Percentiles rank a stretch among this genome's conserved stretches.
phyloP scores from a whole-genome alignment of 2,888 invertebrate species.

The Oasisia sp. region DNA sequence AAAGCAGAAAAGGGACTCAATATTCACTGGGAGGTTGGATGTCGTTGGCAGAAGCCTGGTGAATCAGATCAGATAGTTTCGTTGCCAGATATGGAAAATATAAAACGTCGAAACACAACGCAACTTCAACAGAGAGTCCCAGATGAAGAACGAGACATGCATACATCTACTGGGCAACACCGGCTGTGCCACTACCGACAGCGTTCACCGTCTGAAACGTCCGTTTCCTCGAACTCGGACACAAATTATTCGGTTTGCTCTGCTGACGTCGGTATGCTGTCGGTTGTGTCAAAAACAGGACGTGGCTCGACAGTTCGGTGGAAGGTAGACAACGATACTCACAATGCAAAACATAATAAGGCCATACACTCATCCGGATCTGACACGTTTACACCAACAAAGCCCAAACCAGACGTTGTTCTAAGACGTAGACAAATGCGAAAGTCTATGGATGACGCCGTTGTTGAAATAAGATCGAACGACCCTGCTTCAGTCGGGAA shows the following conservation, averaged over 20 bases:
- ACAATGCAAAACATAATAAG: not conserved
- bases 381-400: not conserved
- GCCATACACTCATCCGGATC: not conserved
- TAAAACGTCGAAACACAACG: not conserved
- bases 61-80: not conserved
- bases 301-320: not conserved
- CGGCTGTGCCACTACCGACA: not conserved
- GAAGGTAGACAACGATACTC: not conserved
- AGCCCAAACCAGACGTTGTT: not conserved
- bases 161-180: not conserved
- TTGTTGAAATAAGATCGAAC: not conserved
- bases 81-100: not conserved
- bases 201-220: not conserved
- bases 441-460: not conserved
- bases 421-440: not conserved
- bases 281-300: not conserved
- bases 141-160: not conserved
- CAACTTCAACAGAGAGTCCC: not conserved
- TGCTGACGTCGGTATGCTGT: not conserved
- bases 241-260: not conserved
- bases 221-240: not conserved
- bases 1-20: not conserved
- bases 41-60: not conserved
- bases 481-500: not conserved
- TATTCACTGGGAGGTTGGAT: not conserved